phyloP scores from a whole-genome alignment of 2,888 invertebrate species.

The Ischnus inquisitorius region DNA sequence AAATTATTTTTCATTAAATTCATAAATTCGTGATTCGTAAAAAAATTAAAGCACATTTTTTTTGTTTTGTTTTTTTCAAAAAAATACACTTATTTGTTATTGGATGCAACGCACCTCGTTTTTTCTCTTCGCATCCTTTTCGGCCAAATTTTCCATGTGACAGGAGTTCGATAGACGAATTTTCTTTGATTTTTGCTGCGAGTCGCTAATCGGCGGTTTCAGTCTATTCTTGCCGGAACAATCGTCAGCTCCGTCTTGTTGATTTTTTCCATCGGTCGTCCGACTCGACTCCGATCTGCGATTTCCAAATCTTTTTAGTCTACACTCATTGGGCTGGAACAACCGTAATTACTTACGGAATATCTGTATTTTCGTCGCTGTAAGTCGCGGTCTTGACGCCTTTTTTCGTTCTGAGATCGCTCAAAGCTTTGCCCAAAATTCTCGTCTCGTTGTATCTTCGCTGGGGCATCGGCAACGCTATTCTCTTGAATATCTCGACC shows the following conservation, averaged over 20 bases:
- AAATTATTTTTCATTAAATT: not conserved
- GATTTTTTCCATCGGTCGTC: not conserved
- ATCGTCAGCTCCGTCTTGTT: not conserved
- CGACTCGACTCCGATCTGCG: slow-evolving; percentile 16
- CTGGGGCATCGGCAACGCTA: slow-evolving; percentile 81
- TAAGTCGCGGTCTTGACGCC: slow-evolving; percentile 67
- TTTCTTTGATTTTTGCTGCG: slow-evolving; percentile 65
- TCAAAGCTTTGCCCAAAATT: slow-evolving; percentile 73
- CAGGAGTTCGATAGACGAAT: slow-evolving; percentile 66
- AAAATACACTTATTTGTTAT: not conserved
- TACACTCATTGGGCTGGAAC: not conserved
- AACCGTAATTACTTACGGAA: slow-evolving; percentile 69
- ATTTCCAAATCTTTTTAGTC: not conserved
- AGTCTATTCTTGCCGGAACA: slow-evolving; percentile 18
- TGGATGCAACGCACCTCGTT: slow-evolving; percentile 43
- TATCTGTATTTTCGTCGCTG: slow-evolving; percentile 50
- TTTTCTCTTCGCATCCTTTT: slow-evolving; percentile 60
- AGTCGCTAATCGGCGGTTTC: slow-evolving; percentile 61
- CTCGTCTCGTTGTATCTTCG: slow-evolving; percentile 71
- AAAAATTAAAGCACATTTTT: too few relatives aligned
- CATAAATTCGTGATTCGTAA: too few relatives aligned
- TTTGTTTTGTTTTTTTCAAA: not conserved
- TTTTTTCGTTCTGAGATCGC: slow-evolving; percentile 69
- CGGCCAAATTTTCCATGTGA: not conserved
- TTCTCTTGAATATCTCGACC: slow-evolving; percentile 78